A percentile compares a stretch with the other conserved stretches of the same genome.
phyloP scores from a whole-genome alignment of 2,113 vertebrate species.

The Rhombomys opimus region DNA sequence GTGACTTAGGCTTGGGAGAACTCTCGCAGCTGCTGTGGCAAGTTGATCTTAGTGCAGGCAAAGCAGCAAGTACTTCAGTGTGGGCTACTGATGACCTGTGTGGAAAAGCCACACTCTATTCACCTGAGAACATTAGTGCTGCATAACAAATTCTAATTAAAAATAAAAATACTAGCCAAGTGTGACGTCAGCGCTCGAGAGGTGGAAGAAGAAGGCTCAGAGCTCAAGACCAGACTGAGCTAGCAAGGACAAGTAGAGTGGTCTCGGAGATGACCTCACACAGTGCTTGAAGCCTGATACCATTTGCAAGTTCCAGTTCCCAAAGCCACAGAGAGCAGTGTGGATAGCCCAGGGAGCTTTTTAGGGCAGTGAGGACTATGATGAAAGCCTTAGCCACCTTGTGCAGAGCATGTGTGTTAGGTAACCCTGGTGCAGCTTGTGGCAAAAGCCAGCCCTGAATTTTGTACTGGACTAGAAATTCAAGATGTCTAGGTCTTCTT shows the following conservation, averaged over 20 bases:
- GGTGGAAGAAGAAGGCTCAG: background rate
- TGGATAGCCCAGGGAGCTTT: background rate
- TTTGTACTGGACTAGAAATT: conserved; percentile 86
- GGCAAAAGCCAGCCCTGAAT: conserved; percentile 78
- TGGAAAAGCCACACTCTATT: no score
- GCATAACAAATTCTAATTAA: background rate
- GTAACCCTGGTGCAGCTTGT: conserved; percentile 76
- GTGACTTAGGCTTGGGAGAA: background rate
- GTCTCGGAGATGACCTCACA: background rate
- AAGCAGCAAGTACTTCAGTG: background rate
- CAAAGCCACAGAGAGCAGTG: background rate
- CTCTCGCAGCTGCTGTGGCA: background rate
- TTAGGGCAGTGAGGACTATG: background rate
- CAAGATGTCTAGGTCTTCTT: conserved; percentile 75
- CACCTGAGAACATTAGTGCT: background rate
- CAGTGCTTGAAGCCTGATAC: background rate
- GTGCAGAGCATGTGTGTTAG: conserved; percentile 8
- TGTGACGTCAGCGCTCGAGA: background rate
- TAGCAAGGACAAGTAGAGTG: background rate
- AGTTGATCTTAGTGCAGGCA: background rate
- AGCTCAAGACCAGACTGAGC: background rate
- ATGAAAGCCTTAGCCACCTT: conserved; percentile 52
- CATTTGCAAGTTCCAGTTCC: background rate
- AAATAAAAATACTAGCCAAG: background rate
- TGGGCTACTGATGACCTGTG: background rate